Base-by-base conservation (phyloP, 2,113 vertebrate genomes). In the Thermophis baileyi region DNA sequence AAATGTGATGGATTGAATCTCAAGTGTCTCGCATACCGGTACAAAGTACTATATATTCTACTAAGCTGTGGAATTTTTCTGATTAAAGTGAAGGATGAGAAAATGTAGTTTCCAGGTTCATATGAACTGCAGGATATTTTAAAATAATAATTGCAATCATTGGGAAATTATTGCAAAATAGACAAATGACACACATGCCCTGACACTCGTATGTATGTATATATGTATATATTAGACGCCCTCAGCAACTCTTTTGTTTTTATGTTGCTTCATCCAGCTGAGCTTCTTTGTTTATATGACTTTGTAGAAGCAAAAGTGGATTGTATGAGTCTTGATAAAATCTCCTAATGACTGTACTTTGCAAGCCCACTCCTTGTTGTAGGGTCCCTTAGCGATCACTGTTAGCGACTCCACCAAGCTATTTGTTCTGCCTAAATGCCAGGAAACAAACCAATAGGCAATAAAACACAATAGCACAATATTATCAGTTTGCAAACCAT, bases 231-330 rank as follows among this genome's bases (percentile, higher is more conserved):
- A 63, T 18, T 5, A 35, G 74, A 81, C 35, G 18, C 35, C 18
- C 74, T 44, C 74, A 81, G 6, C 18, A 81, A 40, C 63, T 88
- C 51, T 35, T 3, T 25, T 49, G 12, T 60, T 50, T 25, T 87
- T 25, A 50, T 12, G 1, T 53, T n/a, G 25, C 49, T 51, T 60
- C 92, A 88, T 90, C 92, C 93, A 91, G 93, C 4, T 40, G 35
- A 81, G 0, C 54, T 55, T 60, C 57, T 86, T 93, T 95, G 94
- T 95, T 95, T 96, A 92, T 51, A 85, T 53, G 81, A 92, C 89
- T 93, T 93, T 93, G 49, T 81, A 92, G 90, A 18, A 89, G 1
- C 10, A 30, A 93, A 89, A 74, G 74, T 44, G 53, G 69, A 91
- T 90, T 90, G 25, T 91, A 90, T n/a, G 91, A 16, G 2, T 90